phyloP scores from a whole-genome alignment of 1,140 invertebrate species.

The Manduca sexta region DNA sequence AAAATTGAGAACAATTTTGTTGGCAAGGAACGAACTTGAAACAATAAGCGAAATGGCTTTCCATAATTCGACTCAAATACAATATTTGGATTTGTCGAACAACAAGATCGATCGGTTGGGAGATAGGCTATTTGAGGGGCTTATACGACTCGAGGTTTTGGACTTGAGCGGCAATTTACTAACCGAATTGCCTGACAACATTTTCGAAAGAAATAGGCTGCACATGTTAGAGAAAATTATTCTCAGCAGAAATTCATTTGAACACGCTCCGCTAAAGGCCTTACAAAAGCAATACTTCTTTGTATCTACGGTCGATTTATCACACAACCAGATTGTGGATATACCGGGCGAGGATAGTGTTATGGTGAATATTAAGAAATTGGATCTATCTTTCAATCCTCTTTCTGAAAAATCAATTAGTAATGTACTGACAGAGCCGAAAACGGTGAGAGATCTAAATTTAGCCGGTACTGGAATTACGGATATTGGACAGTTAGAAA shows the following conservation, averaged over 20 bases:
- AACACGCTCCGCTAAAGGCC: constrained; percentile 83
- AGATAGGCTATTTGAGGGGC: constrained; percentile 87
- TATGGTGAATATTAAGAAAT: constrained; percentile 88
- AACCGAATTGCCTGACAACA: constrained; percentile 83
- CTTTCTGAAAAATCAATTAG: constrained; percentile 81
- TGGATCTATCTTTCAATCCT: constrained; percentile 91
- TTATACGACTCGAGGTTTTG: constrained; percentile 82
- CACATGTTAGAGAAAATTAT: constrained; percentile 88
- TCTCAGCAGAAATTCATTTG: constrained; percentile 84
- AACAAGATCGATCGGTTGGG: constrained; percentile 85
- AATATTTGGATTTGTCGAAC: constrained; percentile 82
- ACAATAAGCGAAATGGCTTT: constrained; percentile 89
- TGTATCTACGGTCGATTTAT: constrained; percentile 84
- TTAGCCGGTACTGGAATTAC: constrained; percentile 85
- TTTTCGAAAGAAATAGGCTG: constrained; percentile 86
- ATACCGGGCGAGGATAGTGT: constrained; percentile 89
- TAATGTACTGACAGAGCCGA: constrained; percentile 89
- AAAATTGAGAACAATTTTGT: constrained; percentile 78
- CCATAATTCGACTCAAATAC: constrained; percentile 91
- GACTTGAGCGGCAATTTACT: constrained; percentile 85
- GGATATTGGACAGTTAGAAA: constrained; percentile 82
- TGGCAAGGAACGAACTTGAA: constrained; percentile 85
- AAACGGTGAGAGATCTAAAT: constrained; percentile 87
- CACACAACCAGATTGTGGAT: constrained; percentile 83
- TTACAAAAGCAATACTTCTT: constrained; percentile 89